Evolutionary conservation across 2,113 vertebrate genomes (phyloP), one percentile per base, ranked within the genome.

Genomic region (Amphiprion percula): DNA sequence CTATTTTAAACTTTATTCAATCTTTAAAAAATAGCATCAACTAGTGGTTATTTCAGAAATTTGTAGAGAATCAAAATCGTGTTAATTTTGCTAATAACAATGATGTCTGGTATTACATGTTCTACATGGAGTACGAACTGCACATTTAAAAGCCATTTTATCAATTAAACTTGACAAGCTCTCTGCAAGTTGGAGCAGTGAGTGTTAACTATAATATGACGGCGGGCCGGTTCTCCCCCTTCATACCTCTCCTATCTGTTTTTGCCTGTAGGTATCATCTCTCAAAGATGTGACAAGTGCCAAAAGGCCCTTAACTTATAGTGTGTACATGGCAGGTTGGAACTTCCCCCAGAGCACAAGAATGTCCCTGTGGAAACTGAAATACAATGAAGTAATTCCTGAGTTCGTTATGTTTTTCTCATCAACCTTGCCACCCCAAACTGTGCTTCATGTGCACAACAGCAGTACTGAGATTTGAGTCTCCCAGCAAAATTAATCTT

Each of bases 211-310:
- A n/a, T 19, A 79, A 44, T 4, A n/a, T 58, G 28, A 0, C 24
- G 4, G 80, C n/a, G 12, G n/a, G 15, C 39, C 33, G n/a, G 17
- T 74, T 74, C 60, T 68, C 60, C 63, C 14, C 47, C 19, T n/a
- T 85, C 77, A 67, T 70, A 30, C 17, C 68, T 62, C 28, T 17
- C 17, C 11, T 65, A 53, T 73, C 54, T 44, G 10, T 41, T 63
- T 59, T 74, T 61, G 78, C 84, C 68, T 65, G 11, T 63, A 53
- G 68, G 80, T 55, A 61, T 26, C 49, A 55, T 68, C 52, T 12
- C 50, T 82, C 78, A 82, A 11, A 58, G 53, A 82, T 59, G 55
- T 86, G 55, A 63, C 70, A 60, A 68, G 56, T 78, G 44, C 68
- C 61, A 63, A 75, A 71, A 81, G 46, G 73, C 62, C 55, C 78